Evolutionary conservation across 2,888 invertebrate species (phyloP).

Genomic region (Brachylomia viminalis): DNA sequence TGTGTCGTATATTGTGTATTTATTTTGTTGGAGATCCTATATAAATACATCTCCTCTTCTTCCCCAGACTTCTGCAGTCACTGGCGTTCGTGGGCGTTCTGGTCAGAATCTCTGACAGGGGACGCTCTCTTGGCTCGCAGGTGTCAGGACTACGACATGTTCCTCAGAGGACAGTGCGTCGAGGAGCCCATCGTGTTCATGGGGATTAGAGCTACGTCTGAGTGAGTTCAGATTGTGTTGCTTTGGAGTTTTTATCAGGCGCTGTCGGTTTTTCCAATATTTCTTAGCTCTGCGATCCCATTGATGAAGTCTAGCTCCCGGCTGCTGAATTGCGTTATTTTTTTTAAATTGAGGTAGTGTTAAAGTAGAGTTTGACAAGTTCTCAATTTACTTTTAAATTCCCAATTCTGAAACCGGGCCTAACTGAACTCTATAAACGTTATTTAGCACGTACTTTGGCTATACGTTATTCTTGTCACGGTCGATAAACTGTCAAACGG

Average conservation of each 20-base stretch:
- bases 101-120: constrained; percentile 84
- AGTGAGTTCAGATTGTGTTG: constrained; percentile 67
- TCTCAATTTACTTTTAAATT: no score
- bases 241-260: constrained; percentile 1
- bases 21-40: not conserved
- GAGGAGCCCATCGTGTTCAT: constrained; percentile 75
- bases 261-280: not conserved
- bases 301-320: not conserved
- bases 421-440: no score
- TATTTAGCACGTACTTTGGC: no score
- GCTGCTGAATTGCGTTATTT: no score
- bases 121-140: constrained; percentile 78
- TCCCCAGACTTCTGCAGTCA: constrained; percentile 88
- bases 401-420: no score
- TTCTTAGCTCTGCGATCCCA: no score
- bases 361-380: no score
- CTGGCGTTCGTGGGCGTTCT: constrained; percentile 86
- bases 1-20: no score
- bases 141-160: constrained; percentile 84
- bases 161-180: constrained; percentile 81
- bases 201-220: constrained; percentile 75
- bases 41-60: not conserved
- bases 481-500: no score
- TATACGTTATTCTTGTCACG: no score
- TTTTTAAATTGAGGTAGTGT: no score